Base-by-base conservation (phyloP, 2,113 vertebrate genomes). In the Sapayoa aenigma region DNA sequence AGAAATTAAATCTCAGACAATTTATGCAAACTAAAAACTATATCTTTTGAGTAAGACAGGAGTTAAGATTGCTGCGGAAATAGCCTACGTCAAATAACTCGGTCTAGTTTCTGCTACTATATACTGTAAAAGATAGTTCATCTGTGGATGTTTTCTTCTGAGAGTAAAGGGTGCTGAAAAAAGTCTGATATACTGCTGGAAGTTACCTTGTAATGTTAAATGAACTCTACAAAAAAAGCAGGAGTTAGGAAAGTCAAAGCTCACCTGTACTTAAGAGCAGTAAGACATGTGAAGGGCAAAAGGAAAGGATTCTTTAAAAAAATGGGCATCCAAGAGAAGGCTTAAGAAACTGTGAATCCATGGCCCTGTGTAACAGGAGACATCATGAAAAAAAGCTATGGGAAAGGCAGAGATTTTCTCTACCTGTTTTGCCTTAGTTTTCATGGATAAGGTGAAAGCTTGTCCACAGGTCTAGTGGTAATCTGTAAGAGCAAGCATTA, bases 401-500 rank as follows among this genome's bases (percentile, higher is more conserved):
- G 42, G 44, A 78, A 62, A 78, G 14, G 8, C 42, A 91, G 23
- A 81, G 31, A 17, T 71, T 96, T 17, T 69, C 23, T 47, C 14
- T 73, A 33, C 8, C 23, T 74, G 10, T 9, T 84, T 93, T 77
- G 12, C 12, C 12, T 62, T 71, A 15, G 7, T 53, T 85, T 86
- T 55, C 6, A 17, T 8, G 59, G 13, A 14, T 92, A 41, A 85
- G 19, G 19, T 49, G 35, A 82, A 82, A 74, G 9, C 10, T 58
- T 77, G 9, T 7, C 30, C 23, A 2, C 15, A 71, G 21, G 27
- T 50, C 22, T 44, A 12, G 14, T 11, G 21, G 3, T 6, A 66
- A 6, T 27, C 14, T 14, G 1, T 2, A 1, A 25, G n/a, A 60
- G 2, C 1, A 6, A 83, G 6, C 4, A 33, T 59, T 39, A 44